Evolutionary conservation across 2,113 vertebrate genomes (phyloP).

Genomic region (Thomomys bottae): DNA sequence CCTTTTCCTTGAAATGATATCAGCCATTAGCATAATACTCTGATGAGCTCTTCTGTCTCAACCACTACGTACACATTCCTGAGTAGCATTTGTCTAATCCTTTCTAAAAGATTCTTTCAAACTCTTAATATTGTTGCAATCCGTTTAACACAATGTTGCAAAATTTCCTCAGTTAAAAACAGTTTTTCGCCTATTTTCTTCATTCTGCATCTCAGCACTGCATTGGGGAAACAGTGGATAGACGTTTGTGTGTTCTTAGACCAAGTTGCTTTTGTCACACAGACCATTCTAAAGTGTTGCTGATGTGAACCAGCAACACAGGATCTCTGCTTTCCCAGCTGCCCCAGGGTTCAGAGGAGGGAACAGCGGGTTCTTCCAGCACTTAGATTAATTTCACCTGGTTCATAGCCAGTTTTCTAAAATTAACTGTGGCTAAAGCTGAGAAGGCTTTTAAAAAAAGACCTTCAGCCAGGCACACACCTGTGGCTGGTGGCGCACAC

Average conservation of each 20-base stretch:
- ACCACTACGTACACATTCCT: background rate
- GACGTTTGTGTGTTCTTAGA: constrained; percentile 26
- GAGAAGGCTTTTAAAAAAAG: constrained; percentile 38
- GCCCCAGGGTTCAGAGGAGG: constrained; percentile 57
- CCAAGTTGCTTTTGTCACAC: background rate
- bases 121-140: background rate
- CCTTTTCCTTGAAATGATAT: constrained; percentile 44
- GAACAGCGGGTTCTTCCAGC: constrained; percentile 71
- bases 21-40: background rate
- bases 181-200: background rate
- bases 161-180: constrained; percentile 30
- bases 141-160: background rate
- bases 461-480: too few species aligned
- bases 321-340: constrained; percentile 35
- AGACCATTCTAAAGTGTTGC: constrained; percentile 4
- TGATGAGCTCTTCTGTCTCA: background rate
- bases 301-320: constrained; percentile 9
- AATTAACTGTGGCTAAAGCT: constrained; percentile 65
- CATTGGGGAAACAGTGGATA: background rate
- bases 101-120: constrained; percentile 37
- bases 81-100: constrained; percentile 38
- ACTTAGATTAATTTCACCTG: constrained; percentile 58
- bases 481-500: too few species aligned
- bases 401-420: constrained; percentile 68
- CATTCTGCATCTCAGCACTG: constrained; percentile 7